Conservation (phyloP, 2,113 vertebrate species). For the Heliornis fulica region DNA sequence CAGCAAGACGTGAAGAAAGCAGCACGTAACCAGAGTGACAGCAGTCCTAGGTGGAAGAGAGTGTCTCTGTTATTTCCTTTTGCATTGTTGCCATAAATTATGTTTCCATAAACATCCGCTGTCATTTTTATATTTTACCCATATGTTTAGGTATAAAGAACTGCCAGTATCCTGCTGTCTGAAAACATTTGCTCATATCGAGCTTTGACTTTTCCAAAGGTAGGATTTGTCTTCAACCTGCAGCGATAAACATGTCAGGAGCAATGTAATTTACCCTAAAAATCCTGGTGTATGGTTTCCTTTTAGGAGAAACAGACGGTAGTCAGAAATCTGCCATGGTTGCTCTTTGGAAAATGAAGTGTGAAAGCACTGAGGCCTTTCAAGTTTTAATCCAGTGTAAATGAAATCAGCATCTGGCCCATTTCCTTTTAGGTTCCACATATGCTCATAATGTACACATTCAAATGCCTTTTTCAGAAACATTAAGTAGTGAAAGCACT, state of each 20-base stretch:
- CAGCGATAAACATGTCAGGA: constrained; percentile 5
- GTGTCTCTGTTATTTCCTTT: constrained; percentile 41
- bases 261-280: background rate
- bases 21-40: background rate
- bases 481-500: background rate
- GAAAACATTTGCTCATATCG: constrained; percentile 28
- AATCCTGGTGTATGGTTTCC: background rate
- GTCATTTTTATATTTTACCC: constrained; percentile 1
- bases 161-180: background rate
- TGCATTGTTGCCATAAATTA: constrained; percentile 23
- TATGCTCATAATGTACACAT: background rate
- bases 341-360: background rate
- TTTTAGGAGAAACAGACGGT: background rate
- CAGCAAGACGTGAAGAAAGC: background rate
- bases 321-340: background rate
- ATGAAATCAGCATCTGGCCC: constrained; percentile 5
- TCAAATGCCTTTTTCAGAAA: background rate
- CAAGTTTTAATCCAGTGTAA: background rate
- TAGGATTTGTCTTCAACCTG: background rate
- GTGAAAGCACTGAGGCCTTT: background rate
- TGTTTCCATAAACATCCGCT: constrained; percentile 14
- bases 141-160: constrained; percentile 19
- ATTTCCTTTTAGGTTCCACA: background rate
- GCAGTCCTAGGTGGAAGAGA: background rate
- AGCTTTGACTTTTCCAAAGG: background rate